A percentile compares a stretch with the other conserved stretches of the same genome.
Evolutionary conservation across 2,113 vertebrate genomes (phyloP).

Genomic region (Passer domesticus): DNA sequence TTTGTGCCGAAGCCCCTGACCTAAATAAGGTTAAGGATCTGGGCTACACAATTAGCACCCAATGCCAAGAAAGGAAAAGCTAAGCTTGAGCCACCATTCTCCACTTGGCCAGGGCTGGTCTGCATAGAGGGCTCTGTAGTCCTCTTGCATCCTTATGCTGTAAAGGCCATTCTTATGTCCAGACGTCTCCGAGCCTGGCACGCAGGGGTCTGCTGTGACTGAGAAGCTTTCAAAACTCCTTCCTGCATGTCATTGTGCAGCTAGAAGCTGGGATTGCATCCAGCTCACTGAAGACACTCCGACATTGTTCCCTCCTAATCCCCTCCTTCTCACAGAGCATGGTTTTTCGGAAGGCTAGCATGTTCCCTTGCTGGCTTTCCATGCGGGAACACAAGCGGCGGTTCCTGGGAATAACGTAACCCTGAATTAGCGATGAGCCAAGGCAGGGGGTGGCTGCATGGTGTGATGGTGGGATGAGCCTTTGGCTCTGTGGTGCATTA

Average conservation of each 20-base stretch:
- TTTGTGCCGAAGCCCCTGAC: conserved; percentile 36
- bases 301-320: conserved; percentile 17
- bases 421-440: not conserved
- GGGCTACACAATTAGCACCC: not conserved
- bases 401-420: conserved; percentile 48
- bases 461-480: not conserved
- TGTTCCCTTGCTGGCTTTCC: conserved; percentile 30
- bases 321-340: not conserved
- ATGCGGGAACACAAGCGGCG: not conserved
- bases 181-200: not conserved
- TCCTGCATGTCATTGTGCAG: conserved; percentile 45
- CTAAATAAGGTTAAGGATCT: conserved; percentile 49
- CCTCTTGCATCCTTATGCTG: not conserved
- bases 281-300: conserved; percentile 39
- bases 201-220: not conserved
- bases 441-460: not conserved
- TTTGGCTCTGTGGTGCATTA: not conserved
- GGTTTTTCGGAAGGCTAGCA: not conserved
- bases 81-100: not conserved
- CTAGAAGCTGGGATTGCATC: conserved; percentile 35
- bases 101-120: not conserved
- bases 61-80: not conserved
- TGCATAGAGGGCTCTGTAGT: not conserved
- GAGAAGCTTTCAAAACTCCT: conserved; percentile 8
- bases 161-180: not conserved